Percentiles rank a stretch among this genome's conserved stretches.
Conservation (phyloP, 2,797 vertebrate species). For the Thamnophis elegans region DNA sequence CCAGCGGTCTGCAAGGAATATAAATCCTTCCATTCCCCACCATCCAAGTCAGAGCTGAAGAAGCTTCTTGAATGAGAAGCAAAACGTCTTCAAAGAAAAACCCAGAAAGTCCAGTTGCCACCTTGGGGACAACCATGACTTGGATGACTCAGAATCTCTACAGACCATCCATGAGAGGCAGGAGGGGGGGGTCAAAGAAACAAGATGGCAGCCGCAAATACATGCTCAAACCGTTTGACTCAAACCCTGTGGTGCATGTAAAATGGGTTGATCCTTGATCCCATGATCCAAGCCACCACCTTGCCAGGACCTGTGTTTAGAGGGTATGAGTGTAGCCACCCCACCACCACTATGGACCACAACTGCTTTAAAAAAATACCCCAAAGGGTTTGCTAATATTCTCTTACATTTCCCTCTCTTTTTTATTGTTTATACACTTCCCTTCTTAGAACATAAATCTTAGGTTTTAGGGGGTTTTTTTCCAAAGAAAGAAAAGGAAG, state of each 20-base stretch:
- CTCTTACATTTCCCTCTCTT: constrained; percentile 36
- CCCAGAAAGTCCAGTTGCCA: too few relatives aligned
- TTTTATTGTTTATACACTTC: constrained; percentile 63
- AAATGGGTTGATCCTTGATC: not conserved
- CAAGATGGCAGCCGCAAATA: not conserved
- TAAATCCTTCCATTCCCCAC: too few relatives aligned
- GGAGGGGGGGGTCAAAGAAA: not conserved
- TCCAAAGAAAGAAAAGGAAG: constrained; percentile 38
- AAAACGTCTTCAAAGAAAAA: too few relatives aligned
- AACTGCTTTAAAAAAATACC: not conserved
- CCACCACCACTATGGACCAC: too few relatives aligned
- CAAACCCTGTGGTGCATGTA: not conserved
- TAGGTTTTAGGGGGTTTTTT: not conserved
- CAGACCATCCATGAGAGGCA: not conserved
- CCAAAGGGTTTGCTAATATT: not conserved
- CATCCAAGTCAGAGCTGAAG: too few relatives aligned
- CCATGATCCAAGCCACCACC: not conserved
- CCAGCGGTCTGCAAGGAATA: too few relatives aligned
- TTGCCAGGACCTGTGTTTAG: not conserved
- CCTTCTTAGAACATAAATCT: constrained; percentile 62
- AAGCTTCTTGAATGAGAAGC: too few relatives aligned
- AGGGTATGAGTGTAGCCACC: not conserved
- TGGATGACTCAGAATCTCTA: too few relatives aligned
- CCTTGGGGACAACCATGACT: too few relatives aligned
- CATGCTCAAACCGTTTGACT: not conserved